Evolutionary conservation across 2,888 invertebrate species (phyloP), one percentile per base, ranked within the genome.

Genomic region (Rhagophthalmus giganteus): DNA sequence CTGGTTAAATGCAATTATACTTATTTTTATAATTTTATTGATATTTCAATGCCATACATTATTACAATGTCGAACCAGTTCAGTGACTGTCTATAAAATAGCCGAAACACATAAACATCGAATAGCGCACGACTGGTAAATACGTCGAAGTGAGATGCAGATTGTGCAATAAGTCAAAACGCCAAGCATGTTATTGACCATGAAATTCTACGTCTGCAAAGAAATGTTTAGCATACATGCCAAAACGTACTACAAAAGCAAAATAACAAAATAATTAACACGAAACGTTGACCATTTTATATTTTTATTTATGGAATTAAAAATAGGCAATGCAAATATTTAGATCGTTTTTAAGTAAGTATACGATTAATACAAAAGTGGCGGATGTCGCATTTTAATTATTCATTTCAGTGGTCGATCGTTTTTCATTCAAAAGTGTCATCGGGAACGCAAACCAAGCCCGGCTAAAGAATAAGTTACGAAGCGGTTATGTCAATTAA

Each of bases 1-100:
- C 49, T 52, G 40, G 54, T 58, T 54, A 59, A 62, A 61, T 59
- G 65, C 61, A 65, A 64, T 66, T 64, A 66, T 58, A 62, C 60
- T 66, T 66, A 64, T 66, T 69, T 67, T 67, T 64, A 64, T 62
- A 58, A 64, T 65, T 67, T 67, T 69, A 70, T 69, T 66, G 69
- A 69, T 66, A 66, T 63, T 65, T 69, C 69, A 70, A 68, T 69
- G 69, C 63, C 70, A 67, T 55, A 61, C 67, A 62, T 64, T 66
- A 69, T 68, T 68, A 66, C 67, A 61, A 67, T 65, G 64, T 51
- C 63, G 64, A 64, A 64, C 60, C 65, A 62, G 71, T 71, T 71
- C 70, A 69, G 56, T 68, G 71, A 68, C 71, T 69, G 70, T 66
- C 66, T 63, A 64, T 63, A 68, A 65, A 67, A 60, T 61, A 66